Base-by-base conservation (phyloP, 2,113 vertebrate species). In the Sander lucioperca region DNA sequence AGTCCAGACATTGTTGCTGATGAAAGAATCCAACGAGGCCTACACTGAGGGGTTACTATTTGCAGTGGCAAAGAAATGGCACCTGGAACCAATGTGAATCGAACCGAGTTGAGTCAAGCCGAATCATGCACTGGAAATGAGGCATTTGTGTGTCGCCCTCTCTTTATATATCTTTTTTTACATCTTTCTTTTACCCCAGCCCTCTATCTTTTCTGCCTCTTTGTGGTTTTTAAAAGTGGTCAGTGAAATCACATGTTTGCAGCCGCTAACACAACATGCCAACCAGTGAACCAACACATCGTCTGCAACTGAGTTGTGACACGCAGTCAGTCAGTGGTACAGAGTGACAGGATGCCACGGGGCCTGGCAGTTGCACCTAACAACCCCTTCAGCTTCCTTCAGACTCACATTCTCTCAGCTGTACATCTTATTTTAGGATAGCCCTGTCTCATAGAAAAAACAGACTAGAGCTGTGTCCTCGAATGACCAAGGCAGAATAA, bases 181-280 rank as follows among this genome's bases (percentile, higher is more conserved):
- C 48, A 19, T 25, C 67, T 53, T 39, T 47, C 54, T 12, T 3
- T 50, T 21, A 21, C 23, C 33, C 76, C 39, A 23, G 4, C 80
- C 27, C 11, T 72, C 73, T 33, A 19, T 71, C 27, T 79, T 61
- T 43, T 73, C 30, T 50, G 48, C 65, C 48, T 3, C 36, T 68
- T 30, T 54, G 74, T 71, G 80, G 74, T 82, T 62, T 86, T 73
- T 84, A 83, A 21, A 56, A 58, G 82, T 23, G 56, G 75, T 84
- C 74, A 50, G 54, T 19, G 54, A 89, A 91, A 92, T 91, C 69
- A 92, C 82, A 79, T 65, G 83, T 68, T 33, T 70, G 57, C 50
- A 33, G 56, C 81, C 88, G 48, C 79, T 8, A 79, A 81, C 79
- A 80, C 80, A 77, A 80, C 75, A 73, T 48, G 66, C 77, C 74